Percentiles rank a stretch among this genome's conserved stretches.
Evolutionary conservation across 2,113 vertebrate genomes (phyloP).

Genomic region (Cololabis saira): DNA sequence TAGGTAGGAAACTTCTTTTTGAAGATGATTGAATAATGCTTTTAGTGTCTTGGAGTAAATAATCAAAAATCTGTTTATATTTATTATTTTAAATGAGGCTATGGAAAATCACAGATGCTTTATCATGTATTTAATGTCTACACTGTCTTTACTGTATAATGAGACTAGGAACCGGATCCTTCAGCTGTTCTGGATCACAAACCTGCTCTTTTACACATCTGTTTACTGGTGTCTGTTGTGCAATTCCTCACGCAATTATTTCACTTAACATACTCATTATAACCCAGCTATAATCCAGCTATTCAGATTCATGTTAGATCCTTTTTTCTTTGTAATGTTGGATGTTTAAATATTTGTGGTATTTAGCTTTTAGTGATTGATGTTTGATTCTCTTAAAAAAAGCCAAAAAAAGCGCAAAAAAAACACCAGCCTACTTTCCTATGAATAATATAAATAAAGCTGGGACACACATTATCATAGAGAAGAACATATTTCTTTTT

Average conservation of each 20-base stretch:
- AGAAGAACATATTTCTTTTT: no score
- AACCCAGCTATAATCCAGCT: background rate
- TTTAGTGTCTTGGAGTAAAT: background rate
- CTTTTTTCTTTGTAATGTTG: background rate
- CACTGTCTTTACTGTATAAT: no score
- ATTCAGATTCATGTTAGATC: background rate
- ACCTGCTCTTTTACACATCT: no score
- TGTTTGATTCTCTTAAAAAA: background rate
- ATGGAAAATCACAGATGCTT: no score
- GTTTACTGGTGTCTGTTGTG: no score
- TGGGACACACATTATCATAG: no score
- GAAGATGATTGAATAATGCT: background rate
- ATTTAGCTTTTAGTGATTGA: background rate
- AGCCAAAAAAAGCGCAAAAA: background rate
- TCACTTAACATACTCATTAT: background rate
- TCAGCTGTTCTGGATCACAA: no score
- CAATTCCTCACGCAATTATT: background rate
- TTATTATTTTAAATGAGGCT: no score
- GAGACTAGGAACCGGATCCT: no score
- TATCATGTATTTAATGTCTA: no score
- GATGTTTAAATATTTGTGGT: background rate
- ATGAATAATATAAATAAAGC: no score
- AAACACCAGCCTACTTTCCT: background rate
- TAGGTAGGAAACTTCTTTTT: no score
- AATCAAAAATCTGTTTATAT: background rate